A percentile compares a stretch with the other conserved stretches of the same genome.
Conservation (phyloP, 2,113 vertebrate species). For the Gracilinanus agilis region DNA sequence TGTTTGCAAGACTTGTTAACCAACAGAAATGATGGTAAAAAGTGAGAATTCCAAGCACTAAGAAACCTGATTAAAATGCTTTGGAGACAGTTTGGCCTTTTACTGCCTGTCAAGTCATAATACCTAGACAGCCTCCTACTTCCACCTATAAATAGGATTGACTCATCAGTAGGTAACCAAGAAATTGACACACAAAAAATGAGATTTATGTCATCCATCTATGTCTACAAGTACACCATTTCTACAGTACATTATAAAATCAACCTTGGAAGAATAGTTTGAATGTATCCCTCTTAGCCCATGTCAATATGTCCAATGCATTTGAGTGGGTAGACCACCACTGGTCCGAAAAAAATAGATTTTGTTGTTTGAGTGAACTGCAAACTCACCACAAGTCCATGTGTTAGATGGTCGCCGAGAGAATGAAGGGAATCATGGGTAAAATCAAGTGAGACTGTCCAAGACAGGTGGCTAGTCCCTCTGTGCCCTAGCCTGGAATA, state of each 20-base stretch:
- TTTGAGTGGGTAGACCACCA: not conserved
- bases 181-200: not conserved
- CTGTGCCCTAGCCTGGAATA: not conserved
- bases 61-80: not conserved
- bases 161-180: not conserved
- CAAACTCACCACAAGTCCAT: not conserved
- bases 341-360: not conserved
- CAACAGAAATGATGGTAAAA: not conserved
- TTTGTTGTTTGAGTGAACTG: not conserved
- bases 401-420: not conserved
- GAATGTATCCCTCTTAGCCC: not conserved
- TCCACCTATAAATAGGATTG: not conserved
- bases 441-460: not conserved
- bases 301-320: not conserved
- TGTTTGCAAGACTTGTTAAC: not conserved
- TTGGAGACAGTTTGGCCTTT: not conserved
- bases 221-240: no score
- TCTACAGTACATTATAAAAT: not conserved
- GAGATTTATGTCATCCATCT: not conserved
- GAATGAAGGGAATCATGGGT: not conserved
- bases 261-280: not conserved
- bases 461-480: not conserved
- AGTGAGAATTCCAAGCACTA: not conserved
- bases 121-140: not conserved
- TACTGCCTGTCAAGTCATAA: not conserved